Conservation (phyloP, 2,113 vertebrate species). For the Triplophysa tibetana region DNA sequence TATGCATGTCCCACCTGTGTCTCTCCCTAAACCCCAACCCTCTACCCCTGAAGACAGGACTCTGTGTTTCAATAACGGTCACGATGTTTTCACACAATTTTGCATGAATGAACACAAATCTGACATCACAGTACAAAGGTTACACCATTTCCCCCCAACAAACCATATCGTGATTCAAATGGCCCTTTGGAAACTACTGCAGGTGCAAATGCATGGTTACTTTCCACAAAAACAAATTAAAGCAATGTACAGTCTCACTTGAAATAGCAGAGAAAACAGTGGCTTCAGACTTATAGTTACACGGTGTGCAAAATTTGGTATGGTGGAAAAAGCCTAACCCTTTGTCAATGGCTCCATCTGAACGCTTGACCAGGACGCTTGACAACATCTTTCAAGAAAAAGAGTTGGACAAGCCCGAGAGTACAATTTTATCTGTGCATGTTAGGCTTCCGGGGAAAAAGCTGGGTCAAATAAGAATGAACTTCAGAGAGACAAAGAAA, state of each 20-base stretch:
- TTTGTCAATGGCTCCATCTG: conserved; percentile 62
- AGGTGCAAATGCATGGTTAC: conserved; percentile 47
- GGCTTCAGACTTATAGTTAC: conserved; percentile 35
- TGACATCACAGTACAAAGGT: conserved; percentile 30
- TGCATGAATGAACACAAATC: conserved; percentile 27
- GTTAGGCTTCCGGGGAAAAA: conserved; percentile 59
- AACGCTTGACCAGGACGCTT: conserved; percentile 44
- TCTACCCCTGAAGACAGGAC: not conserved
- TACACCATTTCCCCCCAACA: conserved; percentile 9
- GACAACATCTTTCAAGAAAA: conserved; percentile 22
- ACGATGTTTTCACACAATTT: conserved; percentile 4
- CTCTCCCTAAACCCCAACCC: conserved; percentile 26
- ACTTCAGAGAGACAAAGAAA: conserved; percentile 37
- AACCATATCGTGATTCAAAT: conserved; percentile 21
- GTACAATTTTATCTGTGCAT: conserved; percentile 56
- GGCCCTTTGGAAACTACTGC: conserved; percentile 19
- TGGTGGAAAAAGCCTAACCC: conserved; percentile 56
- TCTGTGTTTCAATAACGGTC: conserved; percentile 19
- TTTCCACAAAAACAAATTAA: conserved; percentile 60
- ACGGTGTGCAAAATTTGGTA: conserved; percentile 53
- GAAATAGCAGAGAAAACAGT: conserved; percentile 45
- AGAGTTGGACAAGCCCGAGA: not conserved
- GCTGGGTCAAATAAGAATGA: conserved; percentile 53
- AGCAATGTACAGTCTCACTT: conserved; percentile 61
- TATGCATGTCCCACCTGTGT: conserved; percentile 38